Percentiles rank a stretch among this genome's conserved stretches.
Conservation (phyloP, 2,797 vertebrate genomes). For the Hyperoplus lanceolatus region DNA sequence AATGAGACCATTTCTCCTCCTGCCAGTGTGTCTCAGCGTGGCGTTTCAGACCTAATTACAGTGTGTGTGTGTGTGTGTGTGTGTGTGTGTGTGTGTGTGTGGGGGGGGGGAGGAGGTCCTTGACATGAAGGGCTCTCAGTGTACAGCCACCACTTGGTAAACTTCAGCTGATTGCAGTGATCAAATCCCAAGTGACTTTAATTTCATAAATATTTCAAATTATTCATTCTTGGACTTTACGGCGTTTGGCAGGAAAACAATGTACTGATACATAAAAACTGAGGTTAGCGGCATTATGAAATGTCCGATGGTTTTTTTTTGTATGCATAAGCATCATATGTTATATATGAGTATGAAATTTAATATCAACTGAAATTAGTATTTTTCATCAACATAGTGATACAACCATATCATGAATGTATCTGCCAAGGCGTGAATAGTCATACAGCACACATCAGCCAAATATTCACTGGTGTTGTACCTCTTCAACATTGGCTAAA, state of each 20-base stretch:
- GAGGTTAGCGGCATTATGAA: background rate
- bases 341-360: background rate
- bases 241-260: slow-evolving; percentile 10
- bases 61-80: background rate
- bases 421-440: background rate
- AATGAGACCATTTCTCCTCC: background rate
- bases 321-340: too few relatives aligned
- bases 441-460: background rate
- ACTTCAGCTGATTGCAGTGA: slow-evolving; percentile 51
- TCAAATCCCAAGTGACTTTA: slow-evolving; percentile 19
- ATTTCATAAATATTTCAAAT: slow-evolving; percentile 31
- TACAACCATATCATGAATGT: background rate
- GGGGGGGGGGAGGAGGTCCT: too few relatives aligned
- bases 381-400: background rate
- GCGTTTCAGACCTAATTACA: slow-evolving; percentile 25
- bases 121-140: slow-evolving; percentile 44
- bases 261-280: background rate
- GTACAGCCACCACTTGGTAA: slow-evolving; percentile 31
- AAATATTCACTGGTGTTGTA: background rate
- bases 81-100: too few relatives aligned
- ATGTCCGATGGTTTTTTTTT: background rate
- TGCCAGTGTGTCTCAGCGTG: slow-evolving; percentile 15
- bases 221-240: background rate
- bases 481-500: background rate
- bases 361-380: background rate